Percentiles rank a stretch among this genome's conserved stretches.
Evolutionary conservation across 1,140 invertebrate genomes (phyloP).

Genomic region (Euglossa dilemma): DNA sequence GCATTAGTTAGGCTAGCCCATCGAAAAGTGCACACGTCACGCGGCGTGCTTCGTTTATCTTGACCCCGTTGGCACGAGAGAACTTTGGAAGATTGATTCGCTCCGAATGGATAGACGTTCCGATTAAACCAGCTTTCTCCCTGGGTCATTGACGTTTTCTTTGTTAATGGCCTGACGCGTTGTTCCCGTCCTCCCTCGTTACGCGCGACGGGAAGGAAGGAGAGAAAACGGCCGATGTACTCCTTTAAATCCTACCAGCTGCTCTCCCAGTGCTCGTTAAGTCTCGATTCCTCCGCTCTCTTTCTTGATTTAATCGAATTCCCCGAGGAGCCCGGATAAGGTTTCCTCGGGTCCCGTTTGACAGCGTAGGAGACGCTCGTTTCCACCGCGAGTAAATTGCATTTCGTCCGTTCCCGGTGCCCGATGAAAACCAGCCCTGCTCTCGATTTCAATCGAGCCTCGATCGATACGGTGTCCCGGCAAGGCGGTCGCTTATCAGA

Average conservation of each 20-base stretch:
- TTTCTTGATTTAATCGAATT: neutral
- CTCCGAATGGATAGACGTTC: neutral
- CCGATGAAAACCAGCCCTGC: neutral
- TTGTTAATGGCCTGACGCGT: neutral
- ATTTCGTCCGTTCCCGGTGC: neutral
- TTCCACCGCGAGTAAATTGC: slow-evolving; percentile 15
- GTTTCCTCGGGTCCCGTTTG: neutral
- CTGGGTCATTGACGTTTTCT: slow-evolving; percentile 2
- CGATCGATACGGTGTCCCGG: slow-evolving; percentile 20
- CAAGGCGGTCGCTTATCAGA: slow-evolving; percentile 30
- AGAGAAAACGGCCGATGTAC: neutral
- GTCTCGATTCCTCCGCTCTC: neutral
- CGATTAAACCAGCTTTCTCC: slow-evolving; percentile 2
- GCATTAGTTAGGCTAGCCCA: neutral
- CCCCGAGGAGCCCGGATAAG: neutral
- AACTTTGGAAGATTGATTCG: slow-evolving; percentile 13
- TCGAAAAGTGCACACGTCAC: slow-evolving; percentile 32
- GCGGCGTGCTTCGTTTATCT: slow-evolving; percentile 21
- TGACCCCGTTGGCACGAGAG: slow-evolving; percentile 11
- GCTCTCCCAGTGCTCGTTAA: neutral
- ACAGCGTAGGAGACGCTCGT: neutral
- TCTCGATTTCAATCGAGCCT: slow-evolving; percentile 20
- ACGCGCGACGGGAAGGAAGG: no score
- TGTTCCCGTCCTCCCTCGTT: neutral
- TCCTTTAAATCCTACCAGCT: neutral